Percentiles rank a stretch among this genome's conserved stretches.
These are phyloP conservation scores for Nasua narica DNA, from an alignment of 2,797 vertebrate genomes.

Conservation along the genomic window DNA sequence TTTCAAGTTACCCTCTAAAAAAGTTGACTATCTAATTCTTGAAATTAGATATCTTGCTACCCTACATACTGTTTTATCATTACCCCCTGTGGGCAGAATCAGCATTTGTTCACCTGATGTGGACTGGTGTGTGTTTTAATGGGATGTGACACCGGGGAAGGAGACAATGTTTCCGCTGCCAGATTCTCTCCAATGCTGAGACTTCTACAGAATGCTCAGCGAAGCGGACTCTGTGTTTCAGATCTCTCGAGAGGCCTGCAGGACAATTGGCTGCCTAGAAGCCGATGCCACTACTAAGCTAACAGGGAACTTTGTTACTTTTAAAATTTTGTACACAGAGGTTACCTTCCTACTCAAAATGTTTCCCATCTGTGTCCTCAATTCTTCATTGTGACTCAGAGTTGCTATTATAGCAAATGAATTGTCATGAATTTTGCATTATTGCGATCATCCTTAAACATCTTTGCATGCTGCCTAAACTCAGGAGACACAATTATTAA, in stretches of 20 bases:
- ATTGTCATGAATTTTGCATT: conserved; percentile 64
- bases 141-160: not conserved
- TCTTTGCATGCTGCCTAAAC: conserved; percentile 40
- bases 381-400: conserved; percentile 37
- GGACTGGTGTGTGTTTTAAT: not conserved
- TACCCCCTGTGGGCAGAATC: not conserved
- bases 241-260: not conserved
- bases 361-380: not conserved
- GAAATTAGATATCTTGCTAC: not conserved
- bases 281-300: not conserved
- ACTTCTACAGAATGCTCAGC: not conserved
- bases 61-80: not conserved
- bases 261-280: not conserved
- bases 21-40: not conserved
- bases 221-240: not conserved
- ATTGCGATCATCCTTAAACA: conserved; percentile 48
- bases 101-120: not conserved
- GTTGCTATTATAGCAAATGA: conserved; percentile 45
- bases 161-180: not conserved
- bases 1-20: not conserved
- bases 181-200: not conserved
- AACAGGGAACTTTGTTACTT: not conserved
- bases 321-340: not conserved
- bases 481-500: conserved; percentile 54
- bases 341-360: not conserved